Evolutionary conservation across 2,888 invertebrate genomes (phyloP).

Genomic region (Apoda limacodes): DNA sequence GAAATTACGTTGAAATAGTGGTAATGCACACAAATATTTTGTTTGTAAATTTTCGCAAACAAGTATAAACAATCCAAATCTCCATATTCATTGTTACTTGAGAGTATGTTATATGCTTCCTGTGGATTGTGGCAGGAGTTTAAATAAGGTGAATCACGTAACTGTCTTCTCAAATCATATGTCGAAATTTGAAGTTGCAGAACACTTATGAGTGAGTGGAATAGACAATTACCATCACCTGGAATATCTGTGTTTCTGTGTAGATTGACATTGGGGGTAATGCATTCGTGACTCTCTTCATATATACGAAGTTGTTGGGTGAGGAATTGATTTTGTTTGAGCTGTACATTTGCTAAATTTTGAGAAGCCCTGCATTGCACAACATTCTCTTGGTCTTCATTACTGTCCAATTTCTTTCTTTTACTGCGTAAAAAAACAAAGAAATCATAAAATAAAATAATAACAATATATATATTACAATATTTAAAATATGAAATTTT

Average conservation of each 20-base stretch:
- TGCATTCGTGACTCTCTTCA: slow-evolving; percentile 12
- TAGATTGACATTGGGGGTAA: slow-evolving; percentile 12
- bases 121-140: slow-evolving; percentile 14
- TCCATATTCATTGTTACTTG: slow-evolving; percentile 4
- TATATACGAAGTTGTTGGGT: too few relatives aligned
- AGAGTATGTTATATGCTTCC: slow-evolving; percentile 7
- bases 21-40: background rate
- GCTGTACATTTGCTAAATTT: too few relatives aligned
- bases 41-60: background rate
- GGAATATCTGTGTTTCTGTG: slow-evolving; percentile 12
- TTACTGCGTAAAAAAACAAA: slow-evolving; percentile 22
- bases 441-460: slow-evolving; percentile 22
- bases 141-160: slow-evolving; percentile 14
- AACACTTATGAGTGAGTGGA: slow-evolving; percentile 19
- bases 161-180: slow-evolving; percentile 10
- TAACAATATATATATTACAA: slow-evolving; percentile 18
- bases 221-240: slow-evolving; percentile 13
- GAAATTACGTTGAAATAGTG: background rate
- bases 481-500: slow-evolving; percentile 22
- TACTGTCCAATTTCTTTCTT: slow-evolving; percentile 21
- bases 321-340: too few relatives aligned
- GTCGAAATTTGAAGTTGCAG: too few relatives aligned
- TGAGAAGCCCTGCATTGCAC: too few relatives aligned
- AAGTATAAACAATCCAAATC: background rate
- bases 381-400: too few relatives aligned